A percentile compares a stretch with the other conserved stretches of the same genome.
These are phyloP conservation scores for Dicentrarchus labrax DNA, from an alignment of 2,113 vertebrate species.

Conservation along the genomic window DNA sequence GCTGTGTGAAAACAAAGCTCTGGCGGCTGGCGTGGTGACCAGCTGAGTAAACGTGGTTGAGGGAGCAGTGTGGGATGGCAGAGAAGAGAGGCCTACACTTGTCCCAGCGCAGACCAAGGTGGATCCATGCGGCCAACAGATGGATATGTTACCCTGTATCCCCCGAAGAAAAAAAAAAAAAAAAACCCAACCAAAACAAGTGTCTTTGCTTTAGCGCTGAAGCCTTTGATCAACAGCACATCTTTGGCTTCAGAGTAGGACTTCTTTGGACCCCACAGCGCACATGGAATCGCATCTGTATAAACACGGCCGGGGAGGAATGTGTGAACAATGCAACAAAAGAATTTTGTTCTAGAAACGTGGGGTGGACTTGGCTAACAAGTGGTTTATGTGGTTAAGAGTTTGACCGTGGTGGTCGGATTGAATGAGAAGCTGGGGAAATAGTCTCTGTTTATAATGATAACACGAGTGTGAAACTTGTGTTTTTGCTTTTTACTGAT, in stretches of 20 bases:
- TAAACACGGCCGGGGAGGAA: conserved; percentile 92
- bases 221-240: conserved; percentile 96
- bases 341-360: conserved; percentile 81
- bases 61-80: conserved; percentile 69
- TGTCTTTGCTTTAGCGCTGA: conserved; percentile 87
- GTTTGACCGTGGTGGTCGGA: conserved; percentile 72
- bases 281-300: conserved; percentile 97
- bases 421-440: conserved; percentile 75
- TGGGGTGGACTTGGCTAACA: conserved; percentile 63
- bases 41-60: conserved; percentile 85
- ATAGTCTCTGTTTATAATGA: conserved; percentile 76
- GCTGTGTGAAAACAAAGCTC: conserved; percentile 84
- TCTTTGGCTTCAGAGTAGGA: conserved; percentile 85
- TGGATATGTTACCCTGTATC: conserved; percentile 91
- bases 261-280: conserved; percentile 87
- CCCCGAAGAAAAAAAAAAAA: conserved; percentile 80
- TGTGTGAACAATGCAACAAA: conserved; percentile 89
- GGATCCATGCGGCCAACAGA: conserved; percentile 93
- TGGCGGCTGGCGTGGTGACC: conserved; percentile 81
- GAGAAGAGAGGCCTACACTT: conserved; percentile 76
- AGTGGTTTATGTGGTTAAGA: conserved; percentile 76
- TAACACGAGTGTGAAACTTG: conserved; percentile 68
- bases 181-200: conserved; percentile 89
- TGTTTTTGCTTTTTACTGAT: conserved; percentile 57
- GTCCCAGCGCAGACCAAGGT: conserved; percentile 85